Evolutionary conservation across 2,888 invertebrate species (phyloP), one percentile per base, ranked within the genome.

Genomic region (Rhingia campestris): DNA sequence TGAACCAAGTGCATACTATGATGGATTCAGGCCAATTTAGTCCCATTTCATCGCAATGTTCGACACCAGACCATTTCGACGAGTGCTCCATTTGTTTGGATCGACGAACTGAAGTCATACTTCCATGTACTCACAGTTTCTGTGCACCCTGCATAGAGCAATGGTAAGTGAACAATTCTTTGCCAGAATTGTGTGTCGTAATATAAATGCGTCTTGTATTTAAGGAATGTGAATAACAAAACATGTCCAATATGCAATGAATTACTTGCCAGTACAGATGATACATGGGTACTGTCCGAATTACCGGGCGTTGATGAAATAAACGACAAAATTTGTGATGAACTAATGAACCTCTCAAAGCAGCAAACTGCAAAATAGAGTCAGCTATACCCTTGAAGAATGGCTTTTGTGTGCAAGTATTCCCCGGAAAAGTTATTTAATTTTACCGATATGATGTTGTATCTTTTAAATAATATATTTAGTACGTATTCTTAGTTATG

Each of bases 81-180:
- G 95, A 95, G 88, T 95, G 95, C 88, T 94, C 94, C 88, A 95
- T 95, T 87, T 95, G 95, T 89, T 93, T 95, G 90, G 95, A 95
- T 88, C 91, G 94, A 69, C 93, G 93, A 88, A 94, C 94, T 0
- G 94, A 95, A 89, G 93, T 95, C 35, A 93, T 94, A 82, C 90
- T 95, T 81, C 94, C 95, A 2, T 95, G 95, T 89, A 92, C 94
- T 1, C 95, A 95, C 89, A 93, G 93, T 87, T 95, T 94, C 90
- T 95, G 95, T 89, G 91, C 93, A 79, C 92, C 93, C 63, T 95
- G 95, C 89, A 95, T 95, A 86, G 94, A 95, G 88, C 94, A 94
- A 90, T 95, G 95, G 95, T 94, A 90, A 89, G 72, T 45, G 4
- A 22, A 22, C 30, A 10, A 10, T 5, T 12, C 10, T 1, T 12